Base-by-base conservation (phyloP, 2,888 invertebrate species). In the Alloplasta piceator region DNA sequence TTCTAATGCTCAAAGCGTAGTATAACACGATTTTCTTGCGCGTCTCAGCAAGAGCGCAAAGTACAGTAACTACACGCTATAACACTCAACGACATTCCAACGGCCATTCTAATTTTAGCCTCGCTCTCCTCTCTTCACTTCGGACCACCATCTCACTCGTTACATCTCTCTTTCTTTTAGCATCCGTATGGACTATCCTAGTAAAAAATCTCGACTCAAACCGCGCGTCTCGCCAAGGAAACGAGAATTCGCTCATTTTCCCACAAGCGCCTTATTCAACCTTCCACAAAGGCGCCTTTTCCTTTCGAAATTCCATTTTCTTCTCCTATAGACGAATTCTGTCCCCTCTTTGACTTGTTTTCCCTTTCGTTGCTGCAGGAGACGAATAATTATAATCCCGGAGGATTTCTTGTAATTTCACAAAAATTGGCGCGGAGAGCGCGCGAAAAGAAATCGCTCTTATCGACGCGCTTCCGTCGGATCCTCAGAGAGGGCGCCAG, bases 51-150 rank as follows among this genome's bases (percentile, higher is more conserved):
- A 14, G 26, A 60, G 48, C 12, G 36, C 55, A 43, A 50, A 76
- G 80, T 66, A 80, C 74, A 41, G 58, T 67, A 46, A 63, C 55
- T 63, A 52, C 61, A 66, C 41, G 73, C 67, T 74, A 78, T 50
- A 72, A 74, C 52, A 52, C 71, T 43, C 76, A 75, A 73, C 77
- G 71, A 82, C 79, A 83, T 83, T 83, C 83, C 90, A 90, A 88
- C 87, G 88, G 86, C 85, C 89, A 89, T 89, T 90, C 90, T 90
- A 90, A 89, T 90, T 90, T 90, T 90, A 90, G 89, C 85, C 72
- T 50, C 56, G 48, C 50, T 12, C 73, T 76, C 80, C 72, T 26
- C 64, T 60, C 73, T 60, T 56, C n/a, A 6, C 16, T 41, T 6
- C 43, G 12, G 46, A 60, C 46, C 68, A 55, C 77, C 48, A 70